Conservation (phyloP, 2,888 invertebrate species). For the Hymenopus coronatus region DNA sequence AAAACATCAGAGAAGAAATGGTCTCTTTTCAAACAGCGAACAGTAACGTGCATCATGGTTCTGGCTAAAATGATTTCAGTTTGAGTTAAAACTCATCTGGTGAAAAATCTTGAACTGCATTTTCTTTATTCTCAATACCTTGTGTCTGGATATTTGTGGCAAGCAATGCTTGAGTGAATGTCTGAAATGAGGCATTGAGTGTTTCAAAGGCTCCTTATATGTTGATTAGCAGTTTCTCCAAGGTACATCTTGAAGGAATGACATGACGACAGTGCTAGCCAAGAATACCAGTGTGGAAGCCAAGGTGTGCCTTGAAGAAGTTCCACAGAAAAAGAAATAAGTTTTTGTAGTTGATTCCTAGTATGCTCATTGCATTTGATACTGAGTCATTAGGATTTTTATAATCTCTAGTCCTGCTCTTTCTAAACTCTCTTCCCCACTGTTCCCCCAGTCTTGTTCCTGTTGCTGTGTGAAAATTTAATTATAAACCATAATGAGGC, state of each 20-base stretch:
- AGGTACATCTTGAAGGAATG: conserved; percentile 29
- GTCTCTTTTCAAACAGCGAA: conserved; percentile 36
- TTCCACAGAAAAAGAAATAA: conserved; percentile 28
- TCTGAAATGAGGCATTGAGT: conserved; percentile 30
- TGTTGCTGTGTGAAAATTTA: conserved; percentile 32
- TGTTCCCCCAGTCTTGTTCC: not conserved
- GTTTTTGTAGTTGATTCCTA: conserved; percentile 34
- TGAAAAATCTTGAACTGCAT: conserved; percentile 35
- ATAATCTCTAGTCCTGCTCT: conserved; percentile 39
- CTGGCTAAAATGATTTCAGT: conserved; percentile 35
- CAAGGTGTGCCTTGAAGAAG: conserved; percentile 33
- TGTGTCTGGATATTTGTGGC: conserved; percentile 32
- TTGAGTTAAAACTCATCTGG: conserved; percentile 34
- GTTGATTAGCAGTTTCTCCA: conserved; percentile 26
- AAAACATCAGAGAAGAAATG: conserved; percentile 36
- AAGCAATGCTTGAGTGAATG: conserved; percentile 31
- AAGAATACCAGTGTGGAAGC: not conserved
- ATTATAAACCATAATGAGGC: conserved; percentile 20
- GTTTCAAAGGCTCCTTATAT: conserved; percentile 29
- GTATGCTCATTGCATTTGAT: conserved; percentile 35
- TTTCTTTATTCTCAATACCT: conserved; percentile 32
- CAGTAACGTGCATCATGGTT: conserved; percentile 37
- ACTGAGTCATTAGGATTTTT: conserved; percentile 36
- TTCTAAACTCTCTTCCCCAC: conserved; percentile 29
- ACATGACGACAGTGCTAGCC: not conserved